These are phyloP conservation scores for Flexamia atlantica DNA, from an alignment of 2,888 invertebrate genomes.

Conservation along the genomic window DNA sequence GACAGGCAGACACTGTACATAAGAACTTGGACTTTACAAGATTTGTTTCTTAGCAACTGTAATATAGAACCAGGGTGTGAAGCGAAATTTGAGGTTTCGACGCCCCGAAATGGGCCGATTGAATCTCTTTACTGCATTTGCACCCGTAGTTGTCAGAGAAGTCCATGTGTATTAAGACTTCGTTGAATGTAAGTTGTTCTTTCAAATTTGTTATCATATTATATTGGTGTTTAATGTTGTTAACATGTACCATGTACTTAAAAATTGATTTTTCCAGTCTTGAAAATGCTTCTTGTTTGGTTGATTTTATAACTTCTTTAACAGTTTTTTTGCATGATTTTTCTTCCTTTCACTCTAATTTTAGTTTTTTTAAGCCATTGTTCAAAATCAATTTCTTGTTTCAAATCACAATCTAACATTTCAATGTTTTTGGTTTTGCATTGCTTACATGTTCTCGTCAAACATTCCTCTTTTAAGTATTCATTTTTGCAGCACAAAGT, in stretches of 20 bases:
- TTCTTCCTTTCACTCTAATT: slow-evolving; percentile 36
- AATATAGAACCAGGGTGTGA: slow-evolving; percentile 61
- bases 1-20: slow-evolving; percentile 71
- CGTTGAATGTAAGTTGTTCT: slow-evolving; percentile 2
- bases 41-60: slow-evolving; percentile 36
- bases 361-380: too few species aligned
- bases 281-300: not conserved
- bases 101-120: slow-evolving; percentile 45
- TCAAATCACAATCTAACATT: too few species aligned
- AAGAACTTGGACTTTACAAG: slow-evolving; percentile 60
- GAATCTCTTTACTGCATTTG: slow-evolving; percentile 51
- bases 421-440: too few species aligned
- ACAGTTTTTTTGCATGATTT: slow-evolving; percentile 39
- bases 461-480: too few species aligned
- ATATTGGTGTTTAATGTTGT: too few species aligned
- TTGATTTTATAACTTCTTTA: slow-evolving; percentile 23
- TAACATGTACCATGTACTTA: slow-evolving; percentile 44
- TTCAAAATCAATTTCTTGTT: too few species aligned
- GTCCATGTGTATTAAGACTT: too few species aligned
- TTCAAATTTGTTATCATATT: not conserved
- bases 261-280: slow-evolving; percentile 27
- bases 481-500: not conserved
- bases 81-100: slow-evolving; percentile 58
- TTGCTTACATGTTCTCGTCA: too few species aligned
- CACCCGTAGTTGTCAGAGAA: slow-evolving; percentile 36